phyloP scores from a whole-genome alignment of 2,113 vertebrate genomes.

The Gyps fulvus region DNA sequence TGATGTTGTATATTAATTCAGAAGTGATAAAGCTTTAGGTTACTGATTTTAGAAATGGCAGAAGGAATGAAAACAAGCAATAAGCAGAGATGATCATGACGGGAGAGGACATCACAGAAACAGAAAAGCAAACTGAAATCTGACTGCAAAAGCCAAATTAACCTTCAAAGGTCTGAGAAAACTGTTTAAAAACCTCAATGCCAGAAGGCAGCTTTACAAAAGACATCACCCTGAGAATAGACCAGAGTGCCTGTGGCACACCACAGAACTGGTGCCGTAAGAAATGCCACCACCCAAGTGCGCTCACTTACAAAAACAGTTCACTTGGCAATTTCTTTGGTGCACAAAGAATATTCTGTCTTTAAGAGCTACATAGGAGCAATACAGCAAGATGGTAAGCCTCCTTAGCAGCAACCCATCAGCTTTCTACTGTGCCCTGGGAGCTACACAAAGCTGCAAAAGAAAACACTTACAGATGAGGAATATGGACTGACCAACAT shows the following conservation, averaged over 20 bases:
- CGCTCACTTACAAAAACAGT: background rate
- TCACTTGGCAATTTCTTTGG: background rate
- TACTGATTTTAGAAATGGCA: slow-evolving; percentile 47
- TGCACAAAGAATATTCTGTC: background rate
- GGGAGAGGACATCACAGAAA: slow-evolving; percentile 39
- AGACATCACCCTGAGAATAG: fast-evolving
- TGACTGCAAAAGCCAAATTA: background rate
- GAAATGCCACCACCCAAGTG: background rate
- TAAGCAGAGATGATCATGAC: slow-evolving; percentile 50
- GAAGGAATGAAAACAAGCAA: slow-evolving; percentile 55
- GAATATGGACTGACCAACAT: background rate
- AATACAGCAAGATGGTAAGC: background rate
- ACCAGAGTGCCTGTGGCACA: fast-evolving
- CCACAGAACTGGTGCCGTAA: background rate
- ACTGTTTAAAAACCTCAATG: background rate
- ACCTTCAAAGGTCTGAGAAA: background rate
- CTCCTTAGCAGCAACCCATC: background rate
- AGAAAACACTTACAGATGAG: background rate
- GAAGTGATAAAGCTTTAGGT: slow-evolving; percentile 53
- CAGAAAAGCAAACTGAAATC: background rate
- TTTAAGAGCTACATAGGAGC: background rate
- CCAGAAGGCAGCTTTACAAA: too few species aligned
- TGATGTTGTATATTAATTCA: slow-evolving; percentile 51
- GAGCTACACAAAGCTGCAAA: background rate
- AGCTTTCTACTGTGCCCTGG: background rate